A percentile compares a stretch with the other conserved stretches of the same genome.
These are phyloP conservation scores for Cyanoderma ruficeps DNA, from an alignment of 2,113 vertebrate species.

Conservation along the genomic window DNA sequence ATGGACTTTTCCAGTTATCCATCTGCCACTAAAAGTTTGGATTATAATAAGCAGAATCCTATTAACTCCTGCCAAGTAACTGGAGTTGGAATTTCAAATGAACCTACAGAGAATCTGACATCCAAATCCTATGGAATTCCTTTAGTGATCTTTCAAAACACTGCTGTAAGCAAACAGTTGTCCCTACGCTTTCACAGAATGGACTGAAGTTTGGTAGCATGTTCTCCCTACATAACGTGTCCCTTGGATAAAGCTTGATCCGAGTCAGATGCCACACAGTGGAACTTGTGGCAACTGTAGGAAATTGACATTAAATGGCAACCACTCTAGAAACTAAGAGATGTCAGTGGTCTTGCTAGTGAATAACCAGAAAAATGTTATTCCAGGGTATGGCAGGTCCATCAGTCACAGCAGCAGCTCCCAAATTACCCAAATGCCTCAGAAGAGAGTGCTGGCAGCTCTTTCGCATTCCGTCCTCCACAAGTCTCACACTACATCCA, in stretches of 20 bases:
- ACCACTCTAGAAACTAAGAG: not conserved
- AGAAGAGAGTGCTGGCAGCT: not conserved
- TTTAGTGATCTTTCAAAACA: not conserved
- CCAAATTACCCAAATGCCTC: not conserved
- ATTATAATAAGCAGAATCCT: not conserved
- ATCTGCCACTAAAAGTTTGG: not conserved
- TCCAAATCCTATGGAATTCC: not conserved
- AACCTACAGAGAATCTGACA: not conserved
- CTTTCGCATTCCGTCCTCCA: not conserved
- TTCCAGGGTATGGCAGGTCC: not conserved
- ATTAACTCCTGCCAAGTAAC: not conserved
- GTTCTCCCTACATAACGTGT: not conserved
- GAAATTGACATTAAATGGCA: not conserved
- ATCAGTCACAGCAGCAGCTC: not conserved
- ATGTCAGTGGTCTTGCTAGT: not conserved
- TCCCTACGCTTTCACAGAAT: not conserved
- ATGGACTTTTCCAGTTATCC: not conserved
- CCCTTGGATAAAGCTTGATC: not conserved
- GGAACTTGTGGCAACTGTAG: not conserved
- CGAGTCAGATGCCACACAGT: not conserved
- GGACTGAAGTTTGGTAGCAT: not conserved
- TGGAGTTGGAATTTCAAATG: not conserved
- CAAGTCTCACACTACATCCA: not conserved
- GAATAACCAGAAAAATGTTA: not conserved
- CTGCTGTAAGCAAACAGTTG: not conserved